Evolutionary conservation across 2,797 vertebrate species (phyloP).

Genomic region (Melanotaenia nigrans): DNA sequence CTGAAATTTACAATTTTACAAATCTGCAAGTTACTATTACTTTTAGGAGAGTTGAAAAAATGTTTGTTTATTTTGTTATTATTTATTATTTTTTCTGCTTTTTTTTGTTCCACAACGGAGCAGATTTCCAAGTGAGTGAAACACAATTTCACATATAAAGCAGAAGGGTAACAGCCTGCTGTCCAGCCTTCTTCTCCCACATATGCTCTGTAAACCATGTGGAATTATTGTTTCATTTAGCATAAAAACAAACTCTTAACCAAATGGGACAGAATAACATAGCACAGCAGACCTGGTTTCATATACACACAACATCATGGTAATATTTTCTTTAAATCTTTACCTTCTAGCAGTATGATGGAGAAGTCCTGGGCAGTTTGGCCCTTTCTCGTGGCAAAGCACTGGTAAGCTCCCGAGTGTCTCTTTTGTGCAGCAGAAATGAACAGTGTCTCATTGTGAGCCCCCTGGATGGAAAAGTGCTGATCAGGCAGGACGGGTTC

Average conservation of each 20-base stretch:
- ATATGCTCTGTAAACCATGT: slow-evolving; percentile 7
- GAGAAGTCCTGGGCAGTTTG: slow-evolving; percentile 97
- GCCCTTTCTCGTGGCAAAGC: slow-evolving; percentile 93
- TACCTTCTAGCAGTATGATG: slow-evolving; percentile 93
- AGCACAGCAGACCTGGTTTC: background rate
- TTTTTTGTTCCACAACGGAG: background rate
- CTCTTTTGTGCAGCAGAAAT: slow-evolving; percentile 96
- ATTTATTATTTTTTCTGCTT: background rate
- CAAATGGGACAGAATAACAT: background rate
- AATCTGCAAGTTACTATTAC: background rate
- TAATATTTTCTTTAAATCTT: slow-evolving; percentile 13
- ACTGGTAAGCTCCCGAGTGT: slow-evolving; percentile 97
- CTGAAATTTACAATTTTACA: too few species aligned
- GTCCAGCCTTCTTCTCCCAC: background rate
- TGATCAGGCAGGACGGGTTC: slow-evolving; percentile 90
- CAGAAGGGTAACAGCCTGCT: background rate
- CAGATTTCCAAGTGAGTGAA: background rate
- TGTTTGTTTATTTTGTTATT: too few species aligned
- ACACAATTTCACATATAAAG: background rate
- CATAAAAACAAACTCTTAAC: background rate
- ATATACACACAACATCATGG: slow-evolving; percentile 1
- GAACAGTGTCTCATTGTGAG: slow-evolving; percentile 96
- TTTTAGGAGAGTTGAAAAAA: background rate
- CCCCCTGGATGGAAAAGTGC: slow-evolving; percentile 96
- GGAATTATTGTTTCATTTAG: slow-evolving; percentile 10